phyloP scores from a whole-genome alignment of 2,113 vertebrate genomes.

The Pycnonotus jocosus region DNA sequence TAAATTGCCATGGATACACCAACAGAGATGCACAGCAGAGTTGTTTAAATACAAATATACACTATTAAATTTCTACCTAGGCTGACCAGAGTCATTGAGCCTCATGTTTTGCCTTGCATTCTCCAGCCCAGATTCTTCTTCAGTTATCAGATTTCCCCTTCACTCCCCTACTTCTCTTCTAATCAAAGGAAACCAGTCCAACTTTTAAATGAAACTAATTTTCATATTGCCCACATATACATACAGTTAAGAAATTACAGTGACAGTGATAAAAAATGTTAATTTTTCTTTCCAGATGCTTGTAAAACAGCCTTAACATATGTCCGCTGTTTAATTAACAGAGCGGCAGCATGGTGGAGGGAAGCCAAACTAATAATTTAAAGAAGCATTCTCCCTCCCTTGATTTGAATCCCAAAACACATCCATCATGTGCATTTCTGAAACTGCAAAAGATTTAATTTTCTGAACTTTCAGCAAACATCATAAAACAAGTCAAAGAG shows the following conservation, averaged over 20 bases:
- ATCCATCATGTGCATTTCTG: slow-evolving; percentile 71
- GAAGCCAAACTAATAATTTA: slow-evolving; percentile 75
- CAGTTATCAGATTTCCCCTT: background rate
- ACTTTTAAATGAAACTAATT: slow-evolving; percentile 61
- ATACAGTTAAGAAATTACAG: slow-evolving; percentile 70
- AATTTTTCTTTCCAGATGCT: slow-evolving; percentile 76
- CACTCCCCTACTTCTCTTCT: background rate
- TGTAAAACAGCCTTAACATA: slow-evolving; percentile 74
- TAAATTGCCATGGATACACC: background rate
- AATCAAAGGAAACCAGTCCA: slow-evolving; percentile 52
- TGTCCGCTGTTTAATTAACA: slow-evolving; percentile 75
- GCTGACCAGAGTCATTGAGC: background rate
- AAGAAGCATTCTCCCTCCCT: slow-evolving; percentile 62
- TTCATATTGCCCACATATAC: slow-evolving; percentile 64
- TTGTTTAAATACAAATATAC: background rate
- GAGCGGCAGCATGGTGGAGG: slow-evolving; percentile 67
- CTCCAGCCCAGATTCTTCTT: background rate
- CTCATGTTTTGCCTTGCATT: rapidly evolving
- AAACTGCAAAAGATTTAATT: slow-evolving; percentile 72
- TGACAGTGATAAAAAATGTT: slow-evolving; percentile 76
- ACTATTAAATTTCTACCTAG: background rate
- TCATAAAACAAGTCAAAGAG: slow-evolving; percentile 69
- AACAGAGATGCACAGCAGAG: background rate
- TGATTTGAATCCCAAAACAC: slow-evolving; percentile 69
- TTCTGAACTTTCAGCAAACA: slow-evolving; percentile 71